These are phyloP conservation scores for Corythornis madagascariensis DNA, from an alignment of 2,113 vertebrate species.

Conservation along the genomic window DNA sequence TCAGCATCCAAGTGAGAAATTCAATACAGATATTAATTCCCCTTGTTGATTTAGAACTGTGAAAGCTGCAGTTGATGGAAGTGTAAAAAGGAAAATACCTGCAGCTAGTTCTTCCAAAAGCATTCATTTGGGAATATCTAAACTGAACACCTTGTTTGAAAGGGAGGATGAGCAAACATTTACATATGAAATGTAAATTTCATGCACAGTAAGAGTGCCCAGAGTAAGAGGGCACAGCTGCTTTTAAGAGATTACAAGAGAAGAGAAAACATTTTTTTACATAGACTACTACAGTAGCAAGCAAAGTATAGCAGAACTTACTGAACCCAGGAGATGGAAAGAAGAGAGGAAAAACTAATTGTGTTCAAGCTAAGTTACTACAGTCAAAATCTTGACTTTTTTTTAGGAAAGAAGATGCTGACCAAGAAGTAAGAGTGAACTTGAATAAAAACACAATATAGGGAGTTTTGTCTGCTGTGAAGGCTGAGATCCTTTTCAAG, in stretches of 20 bases:
- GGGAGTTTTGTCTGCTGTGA: neutral
- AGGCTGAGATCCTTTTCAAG: neutral
- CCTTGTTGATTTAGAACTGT: neutral
- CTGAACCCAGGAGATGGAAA: neutral
- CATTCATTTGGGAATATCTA: neutral
- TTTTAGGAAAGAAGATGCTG: neutral
- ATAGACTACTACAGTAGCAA: neutral
- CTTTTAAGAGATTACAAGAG: neutral
- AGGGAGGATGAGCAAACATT: constrained; percentile 22
- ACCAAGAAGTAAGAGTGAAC: neutral
- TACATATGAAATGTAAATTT: neutral
- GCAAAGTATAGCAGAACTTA: neutral
- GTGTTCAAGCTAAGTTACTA: neutral
- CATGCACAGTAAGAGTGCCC: neutral
- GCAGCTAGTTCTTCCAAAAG: neutral
- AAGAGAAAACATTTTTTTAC: neutral
- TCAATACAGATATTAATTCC: neutral
- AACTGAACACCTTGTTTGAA: neutral
- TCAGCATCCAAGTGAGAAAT: neutral
- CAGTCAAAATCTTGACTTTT: neutral
- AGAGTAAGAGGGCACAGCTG: neutral
- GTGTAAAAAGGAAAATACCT: neutral
- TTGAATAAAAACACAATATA: neutral
- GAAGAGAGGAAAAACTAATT: neutral
- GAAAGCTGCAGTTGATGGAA: neutral